These are phyloP conservation scores for Macrosiphum euphorbiae DNA, from an alignment of 2,888 invertebrate genomes.

Conservation along the genomic window DNA sequence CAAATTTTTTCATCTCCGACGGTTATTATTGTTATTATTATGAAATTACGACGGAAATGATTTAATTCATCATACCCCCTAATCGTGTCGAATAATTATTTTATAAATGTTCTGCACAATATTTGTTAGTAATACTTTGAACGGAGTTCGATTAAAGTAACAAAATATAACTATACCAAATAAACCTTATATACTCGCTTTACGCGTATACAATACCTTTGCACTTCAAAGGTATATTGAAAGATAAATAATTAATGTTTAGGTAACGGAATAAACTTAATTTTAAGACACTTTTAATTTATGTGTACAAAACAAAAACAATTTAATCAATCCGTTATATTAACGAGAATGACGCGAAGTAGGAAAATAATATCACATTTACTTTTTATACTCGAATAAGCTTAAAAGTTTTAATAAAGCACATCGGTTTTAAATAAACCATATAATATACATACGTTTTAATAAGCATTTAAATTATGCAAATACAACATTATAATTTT, in stretches of 20 bases:
- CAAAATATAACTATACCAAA: not conserved
- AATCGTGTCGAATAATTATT: not conserved
- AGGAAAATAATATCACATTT: conserved; percentile 24
- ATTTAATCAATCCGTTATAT: conserved; percentile 21
- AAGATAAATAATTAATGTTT: not conserved
- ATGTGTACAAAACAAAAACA: conserved; percentile 4
- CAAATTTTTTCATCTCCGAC: not conserved
- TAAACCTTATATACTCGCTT: not conserved
- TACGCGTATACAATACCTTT: not conserved
- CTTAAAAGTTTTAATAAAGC: not conserved
- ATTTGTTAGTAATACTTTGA: not conserved
- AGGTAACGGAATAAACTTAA: not conserved
- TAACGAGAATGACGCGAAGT: not conserved
- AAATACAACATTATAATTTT: not conserved
- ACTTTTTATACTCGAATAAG: conserved; percentile 12
- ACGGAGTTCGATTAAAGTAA: not conserved
- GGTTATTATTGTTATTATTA: not conserved
- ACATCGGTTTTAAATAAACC: not conserved
- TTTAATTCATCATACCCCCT: not conserved
- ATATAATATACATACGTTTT: not conserved
- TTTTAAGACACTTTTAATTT: conserved; percentile 14
- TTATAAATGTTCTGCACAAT: not conserved
- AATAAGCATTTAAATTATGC: conserved; percentile 29
- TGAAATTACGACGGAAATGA: not conserved
- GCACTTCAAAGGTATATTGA: not conserved